Conservation (phyloP, 2,113 vertebrate species). For the Apeltes quadracus region DNA sequence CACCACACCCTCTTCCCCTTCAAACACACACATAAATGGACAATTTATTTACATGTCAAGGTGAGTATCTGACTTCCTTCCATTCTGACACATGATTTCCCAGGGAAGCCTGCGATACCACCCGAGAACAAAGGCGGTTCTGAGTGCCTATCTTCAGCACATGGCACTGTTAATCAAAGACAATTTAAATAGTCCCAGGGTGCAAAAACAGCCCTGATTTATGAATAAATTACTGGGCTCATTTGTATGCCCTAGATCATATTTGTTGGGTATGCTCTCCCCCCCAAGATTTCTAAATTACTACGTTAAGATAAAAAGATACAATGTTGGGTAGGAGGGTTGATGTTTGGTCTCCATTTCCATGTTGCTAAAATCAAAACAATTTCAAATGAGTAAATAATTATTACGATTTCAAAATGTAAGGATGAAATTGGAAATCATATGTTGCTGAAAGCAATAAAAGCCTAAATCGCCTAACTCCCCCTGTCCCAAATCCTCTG, state of each 20-base stretch:
- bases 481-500: not conserved
- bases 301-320: slow-evolving; percentile 51
- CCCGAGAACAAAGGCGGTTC: slow-evolving; percentile 75
- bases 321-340: slow-evolving; percentile 13
- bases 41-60: slow-evolving; percentile 39
- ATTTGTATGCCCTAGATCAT: slow-evolving; percentile 83
- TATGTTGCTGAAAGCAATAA: slow-evolving; percentile 1
- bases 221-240: slow-evolving; percentile 83
- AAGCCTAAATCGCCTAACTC: not conserved
- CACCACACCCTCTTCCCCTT: too few relatives aligned
- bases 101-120: slow-evolving; percentile 67
- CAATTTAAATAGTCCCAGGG: slow-evolving; percentile 80
- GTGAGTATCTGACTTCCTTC: slow-evolving; percentile 47
- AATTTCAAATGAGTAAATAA: not conserved
- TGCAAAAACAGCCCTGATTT: slow-evolving; percentile 80
- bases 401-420: not conserved
- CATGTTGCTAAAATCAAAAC: too few relatives aligned
- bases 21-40: slow-evolving; percentile 1
- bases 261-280: slow-evolving; percentile 76
- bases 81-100: slow-evolving; percentile 71
- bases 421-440: not conserved
- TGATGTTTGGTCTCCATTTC: slow-evolving; percentile 11
- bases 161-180: slow-evolving; percentile 83
- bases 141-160: slow-evolving; percentile 66
- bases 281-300: too few relatives aligned